phyloP scores from a whole-genome alignment of 2,797 vertebrate genomes.

The Cossypha heuglini region DNA sequence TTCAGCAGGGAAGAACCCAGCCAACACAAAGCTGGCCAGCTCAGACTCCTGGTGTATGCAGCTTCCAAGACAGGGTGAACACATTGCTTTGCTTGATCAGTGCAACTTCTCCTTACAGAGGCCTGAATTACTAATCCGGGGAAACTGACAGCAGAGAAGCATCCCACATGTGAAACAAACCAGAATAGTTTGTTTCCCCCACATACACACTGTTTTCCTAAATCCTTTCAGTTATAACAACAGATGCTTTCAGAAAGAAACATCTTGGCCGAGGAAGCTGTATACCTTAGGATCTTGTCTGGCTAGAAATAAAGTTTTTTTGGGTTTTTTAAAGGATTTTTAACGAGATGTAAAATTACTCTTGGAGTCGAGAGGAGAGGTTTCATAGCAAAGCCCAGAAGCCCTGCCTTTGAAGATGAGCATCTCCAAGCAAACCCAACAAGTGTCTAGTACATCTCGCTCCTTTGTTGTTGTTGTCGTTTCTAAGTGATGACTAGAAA shows the following conservation, averaged over 20 bases:
- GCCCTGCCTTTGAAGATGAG: neutral
- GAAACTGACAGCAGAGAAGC: neutral
- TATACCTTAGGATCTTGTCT: neutral
- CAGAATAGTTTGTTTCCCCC: neutral
- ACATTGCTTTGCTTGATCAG: neutral
- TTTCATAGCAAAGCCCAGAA: neutral
- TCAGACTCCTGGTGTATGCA: neutral
- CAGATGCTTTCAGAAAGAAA: neutral
- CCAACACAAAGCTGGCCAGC: slow-evolving; percentile 5
- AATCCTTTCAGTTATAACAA: neutral
- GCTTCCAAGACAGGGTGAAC: slow-evolving; percentile 8
- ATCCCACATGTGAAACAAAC: neutral
- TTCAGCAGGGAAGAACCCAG: neutral
- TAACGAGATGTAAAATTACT: neutral
- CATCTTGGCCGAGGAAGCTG: rapidly evolving
- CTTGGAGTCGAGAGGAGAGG: neutral
- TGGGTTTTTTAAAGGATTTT: neutral
- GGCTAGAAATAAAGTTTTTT: neutral
- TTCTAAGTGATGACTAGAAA: neutral
- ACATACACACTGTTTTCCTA: neutral
- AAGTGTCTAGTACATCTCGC: slow-evolving; percentile 11
- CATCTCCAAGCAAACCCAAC: slow-evolving; percentile 35
- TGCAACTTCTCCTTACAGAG: neutral
- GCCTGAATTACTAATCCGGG: neutral
- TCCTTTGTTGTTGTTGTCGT: neutral